Evolutionary conservation across 2,113 vertebrate genomes (phyloP), one percentile per base, ranked within the genome.

Genomic region (Varanus salvator): DNA sequence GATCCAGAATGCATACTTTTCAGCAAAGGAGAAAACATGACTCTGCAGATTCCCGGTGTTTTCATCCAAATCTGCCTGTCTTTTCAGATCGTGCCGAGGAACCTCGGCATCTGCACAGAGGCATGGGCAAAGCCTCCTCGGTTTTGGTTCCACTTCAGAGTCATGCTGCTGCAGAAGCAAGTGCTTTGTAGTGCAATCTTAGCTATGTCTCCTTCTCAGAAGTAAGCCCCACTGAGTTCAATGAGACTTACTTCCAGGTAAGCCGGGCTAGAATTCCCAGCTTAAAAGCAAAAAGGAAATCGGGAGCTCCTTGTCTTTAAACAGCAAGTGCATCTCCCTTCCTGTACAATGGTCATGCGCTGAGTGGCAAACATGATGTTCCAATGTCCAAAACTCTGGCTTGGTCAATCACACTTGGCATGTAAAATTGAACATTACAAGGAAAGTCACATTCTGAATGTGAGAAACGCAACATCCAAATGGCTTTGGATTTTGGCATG

Each of bases 1-100:
- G 83, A 80, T 71, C n/a, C 74, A 85, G 83, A 85, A 90, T 85
- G 74, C 66, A 80, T 90, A 78, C 69, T 80, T 80, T 71, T 80
- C 81, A 76, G 81, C 72, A 17, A 76, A 15, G 57, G 82, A 68
- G 57, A 89, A 80, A 77, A 52, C 76, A 69, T 90, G 88, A 85
- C 83, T 57, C 60, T 38, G 74, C 82, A 89, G 27, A 68, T 84
- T 89, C 23, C 15, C 29, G 17, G 11, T 64, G 38, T 50, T 88
- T 84, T 68, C 80, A 83, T 60, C 38, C 87, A 66, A 84, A 81
- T 76, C 80, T 75, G 68, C 17, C 48, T 68, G 75, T 66, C 50
- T 72, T 50, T 89, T 50, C n/a, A 75, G 54, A 50, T 23, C 44
- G 1, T 1, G 6, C 50, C 52, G n/a, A 52, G 74, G 57, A 57